A percentile compares a stretch with the other conserved stretches of the same genome.
Conservation (phyloP, 1,140 invertebrate species). For the Ceratina calcarata region DNA sequence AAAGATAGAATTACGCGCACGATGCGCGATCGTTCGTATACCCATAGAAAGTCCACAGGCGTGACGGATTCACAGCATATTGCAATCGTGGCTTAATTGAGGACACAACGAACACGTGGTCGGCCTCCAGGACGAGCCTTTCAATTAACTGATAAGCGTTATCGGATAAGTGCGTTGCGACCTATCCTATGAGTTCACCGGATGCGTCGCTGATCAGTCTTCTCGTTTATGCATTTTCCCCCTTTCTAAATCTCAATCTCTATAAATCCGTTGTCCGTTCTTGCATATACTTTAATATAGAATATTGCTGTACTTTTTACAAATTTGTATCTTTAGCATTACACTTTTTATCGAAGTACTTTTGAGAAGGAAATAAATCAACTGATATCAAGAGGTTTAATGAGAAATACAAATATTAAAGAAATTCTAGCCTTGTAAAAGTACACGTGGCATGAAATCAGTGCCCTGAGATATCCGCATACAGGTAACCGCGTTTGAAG, state of each 20-base stretch:
- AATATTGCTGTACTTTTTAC: no score
- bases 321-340: no score
- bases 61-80: slow-evolving; percentile 53
- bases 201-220: slow-evolving; percentile 35
- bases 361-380: not conserved
- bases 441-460: not conserved
- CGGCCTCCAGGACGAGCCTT: slow-evolving; percentile 55
- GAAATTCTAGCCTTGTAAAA: no score
- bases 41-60: slow-evolving; percentile 17
- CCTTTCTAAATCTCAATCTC: slow-evolving; percentile 5
- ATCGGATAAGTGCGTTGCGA: slow-evolving; percentile 56
- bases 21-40: not conserved
- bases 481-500: not conserved
- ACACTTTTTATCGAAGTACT: slow-evolving; percentile 32
- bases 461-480: slow-evolving; percentile 1
- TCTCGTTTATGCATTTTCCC: slow-evolving; percentile 39
- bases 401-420: slow-evolving; percentile 1
- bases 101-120: slow-evolving; percentile 47
- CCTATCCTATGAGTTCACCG: slow-evolving; percentile 42
- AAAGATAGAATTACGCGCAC: not conserved
- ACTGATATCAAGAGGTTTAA: not conserved
- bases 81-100: slow-evolving; percentile 60
- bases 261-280: no score
- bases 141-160: slow-evolving; percentile 72
- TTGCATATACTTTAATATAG: no score